Conservation (phyloP, 2,888 invertebrate genomes). For the Blastobasis adustella region DNA sequence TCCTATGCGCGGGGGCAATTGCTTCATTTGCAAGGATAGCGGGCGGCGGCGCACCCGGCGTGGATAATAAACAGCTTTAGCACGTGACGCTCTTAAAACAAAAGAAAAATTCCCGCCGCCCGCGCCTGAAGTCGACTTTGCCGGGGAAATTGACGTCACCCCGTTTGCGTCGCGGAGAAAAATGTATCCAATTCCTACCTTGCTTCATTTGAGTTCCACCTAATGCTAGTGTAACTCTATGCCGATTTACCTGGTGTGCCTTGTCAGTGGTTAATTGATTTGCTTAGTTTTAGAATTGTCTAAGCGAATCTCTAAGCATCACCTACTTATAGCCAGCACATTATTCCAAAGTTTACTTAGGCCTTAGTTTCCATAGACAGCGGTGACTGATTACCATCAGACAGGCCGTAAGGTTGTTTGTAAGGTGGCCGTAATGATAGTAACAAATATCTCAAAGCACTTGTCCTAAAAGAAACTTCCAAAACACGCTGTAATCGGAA, state of each 20-base stretch:
- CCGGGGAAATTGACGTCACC: slow-evolving; percentile 22
- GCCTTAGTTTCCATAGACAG: no score
- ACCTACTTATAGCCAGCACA: no score
- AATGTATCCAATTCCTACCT: slow-evolving; percentile 9
- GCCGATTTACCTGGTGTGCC: background rate
- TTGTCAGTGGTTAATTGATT: no score
- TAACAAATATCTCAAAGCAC: no score
- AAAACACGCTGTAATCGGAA: slow-evolving; percentile 5
- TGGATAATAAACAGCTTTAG: slow-evolving; percentile 58
- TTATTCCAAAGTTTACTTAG: no score
- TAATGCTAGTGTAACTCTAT: background rate
- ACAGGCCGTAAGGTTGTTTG: no score
- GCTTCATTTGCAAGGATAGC: slow-evolving; percentile 49
- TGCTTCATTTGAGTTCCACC: slow-evolving; percentile 1
- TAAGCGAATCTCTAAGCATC: no score
- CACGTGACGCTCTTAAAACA: slow-evolving; percentile 56
- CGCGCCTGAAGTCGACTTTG: slow-evolving; percentile 31
- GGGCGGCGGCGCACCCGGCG: slow-evolving; percentile 25
- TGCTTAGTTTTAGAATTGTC: no score
- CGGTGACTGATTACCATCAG: no score
- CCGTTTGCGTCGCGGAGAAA: slow-evolving; percentile 12
- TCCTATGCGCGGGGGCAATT: slow-evolving; percentile 25
- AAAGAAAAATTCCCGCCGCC: slow-evolving; percentile 32
- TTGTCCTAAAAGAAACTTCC: no score
- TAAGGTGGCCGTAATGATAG: no score